These are phyloP conservation scores for Machaerirhynchus nigripectus DNA, from an alignment of 2,113 vertebrate species.

Conservation along the genomic window DNA sequence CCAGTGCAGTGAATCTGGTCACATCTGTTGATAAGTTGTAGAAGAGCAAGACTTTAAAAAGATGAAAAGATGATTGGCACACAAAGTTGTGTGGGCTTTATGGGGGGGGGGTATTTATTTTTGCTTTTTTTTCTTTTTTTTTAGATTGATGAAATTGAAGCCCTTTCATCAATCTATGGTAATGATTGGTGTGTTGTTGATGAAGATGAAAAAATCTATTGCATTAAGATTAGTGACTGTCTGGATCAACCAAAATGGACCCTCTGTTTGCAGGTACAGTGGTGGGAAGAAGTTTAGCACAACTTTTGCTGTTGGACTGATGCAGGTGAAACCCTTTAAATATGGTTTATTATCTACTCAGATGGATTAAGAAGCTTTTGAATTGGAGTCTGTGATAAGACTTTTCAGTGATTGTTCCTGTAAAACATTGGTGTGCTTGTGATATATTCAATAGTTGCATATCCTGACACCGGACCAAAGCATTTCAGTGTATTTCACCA, in stretches of 20 bases:
- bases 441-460: background rate
- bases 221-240: slow-evolving; percentile 86
- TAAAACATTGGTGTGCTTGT: background rate
- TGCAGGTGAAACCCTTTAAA: background rate
- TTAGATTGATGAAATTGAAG: slow-evolving; percentile 95
- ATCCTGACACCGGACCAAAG: background rate
- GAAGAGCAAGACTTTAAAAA: background rate
- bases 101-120: fast-evolving
- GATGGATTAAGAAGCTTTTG: background rate
- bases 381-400: background rate
- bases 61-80: background rate
- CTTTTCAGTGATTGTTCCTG: background rate
- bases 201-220: slow-evolving; percentile 89
- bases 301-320: background rate
- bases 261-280: slow-evolving; percentile 87
- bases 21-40: background rate
- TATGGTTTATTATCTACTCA: background rate
- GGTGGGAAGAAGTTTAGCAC: background rate
- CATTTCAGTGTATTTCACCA: background rate
- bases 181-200: slow-evolving; percentile 96
- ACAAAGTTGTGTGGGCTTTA: background rate
- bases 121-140: background rate
- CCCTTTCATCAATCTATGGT: slow-evolving; percentile 93
- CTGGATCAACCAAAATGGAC: slow-evolving; percentile 82
- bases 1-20: background rate